A percentile compares a stretch with the other conserved stretches of the same genome.
phyloP scores from a whole-genome alignment of 2,888 invertebrate genomes.

The Aleiodes testaceus region DNA sequence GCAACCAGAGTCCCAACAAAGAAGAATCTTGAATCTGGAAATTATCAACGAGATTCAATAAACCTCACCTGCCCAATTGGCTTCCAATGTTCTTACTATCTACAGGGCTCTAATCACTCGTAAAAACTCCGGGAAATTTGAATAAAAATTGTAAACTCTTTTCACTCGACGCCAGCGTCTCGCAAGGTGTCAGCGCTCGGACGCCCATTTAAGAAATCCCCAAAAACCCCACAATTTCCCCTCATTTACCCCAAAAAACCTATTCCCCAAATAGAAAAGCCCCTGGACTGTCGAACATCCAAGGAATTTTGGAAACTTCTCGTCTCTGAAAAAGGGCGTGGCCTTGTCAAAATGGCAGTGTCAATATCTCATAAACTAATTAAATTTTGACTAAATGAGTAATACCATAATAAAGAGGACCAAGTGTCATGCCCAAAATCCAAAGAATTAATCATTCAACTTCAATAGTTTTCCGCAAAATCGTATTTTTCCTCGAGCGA shows the following conservation, averaged over 20 bases:
- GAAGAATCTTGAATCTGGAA: too few relatives aligned
- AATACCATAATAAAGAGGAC: background rate
- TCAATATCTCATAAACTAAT: conserved; percentile 10
- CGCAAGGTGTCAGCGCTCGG: background rate
- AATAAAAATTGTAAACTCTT: too few relatives aligned
- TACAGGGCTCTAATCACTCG: conserved; percentile 26
- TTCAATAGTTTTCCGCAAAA: conserved; percentile 19
- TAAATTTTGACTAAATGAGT: conserved; percentile 3
- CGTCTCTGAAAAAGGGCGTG: conserved; percentile 22
- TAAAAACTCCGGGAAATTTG: background rate
- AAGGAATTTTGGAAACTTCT: conserved; percentile 2
- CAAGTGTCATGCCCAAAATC: conserved; percentile 15
- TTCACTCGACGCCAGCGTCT: too few relatives aligned
- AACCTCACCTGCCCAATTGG: background rate
- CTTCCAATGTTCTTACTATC: conserved; percentile 12
- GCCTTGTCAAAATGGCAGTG: conserved; percentile 27
- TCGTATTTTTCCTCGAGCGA: conserved; percentile 1
- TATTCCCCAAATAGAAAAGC: background rate
- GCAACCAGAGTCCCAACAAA: too few relatives aligned
- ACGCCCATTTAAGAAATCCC: background rate
- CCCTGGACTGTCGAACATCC: background rate
- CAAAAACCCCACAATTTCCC: background rate
- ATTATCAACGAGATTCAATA: background rate
- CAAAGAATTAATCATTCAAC: background rate
- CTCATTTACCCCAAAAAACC: background rate